Evolutionary conservation across 2,888 invertebrate species (phyloP), one percentile per base, ranked within the genome.

Genomic region (Diabrotica balteata): DNA sequence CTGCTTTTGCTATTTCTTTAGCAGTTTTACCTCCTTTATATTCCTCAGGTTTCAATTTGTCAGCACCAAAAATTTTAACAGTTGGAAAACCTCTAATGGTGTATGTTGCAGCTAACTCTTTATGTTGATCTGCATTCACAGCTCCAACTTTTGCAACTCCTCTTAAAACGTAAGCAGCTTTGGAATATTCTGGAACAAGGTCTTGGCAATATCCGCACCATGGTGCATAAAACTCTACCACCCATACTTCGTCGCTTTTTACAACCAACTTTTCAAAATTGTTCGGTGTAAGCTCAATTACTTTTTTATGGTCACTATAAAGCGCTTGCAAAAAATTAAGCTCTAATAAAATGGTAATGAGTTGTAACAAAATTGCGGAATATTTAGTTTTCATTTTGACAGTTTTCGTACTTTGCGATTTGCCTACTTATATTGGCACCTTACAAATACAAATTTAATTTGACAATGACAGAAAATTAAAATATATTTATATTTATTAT

Each of bases 171-270:
- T 87, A 88, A 2, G 97, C 97, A 59, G 93, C 90, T 85, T 96
- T 96, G 68, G 91, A 89, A 85, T 95, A 97, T 80, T 97, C 97
- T 1, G 95, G 92, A 17, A 90, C 94, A 51, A 98, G 86, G 63
- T 88, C 88, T 83, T 96, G 90, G 84, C 97, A 93, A 79, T 93
- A 92, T 10, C 92, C 93, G 80, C 93, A 96, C 96, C 96, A 97
- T 0, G 96, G 95, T 0, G 97, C 96, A 83, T 88, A 96, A 84
- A 95, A 96, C 80, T 97, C 96, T 0, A 98, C 93, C 64, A 98
- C 84, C 96, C 97, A 97, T 17, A 97, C 85, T 71, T 90, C 88
- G 81, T 95, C 91, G 73, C 92, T 89, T 72, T 93, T 88, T 52
- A 90, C 83, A 6, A 97, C 95, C 75, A 91, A 85, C 71, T 86